Evolutionary conservation across 2,888 invertebrate genomes (phyloP), one percentile per base, ranked within the genome.

Genomic region (Tinea trinotella): DNA sequence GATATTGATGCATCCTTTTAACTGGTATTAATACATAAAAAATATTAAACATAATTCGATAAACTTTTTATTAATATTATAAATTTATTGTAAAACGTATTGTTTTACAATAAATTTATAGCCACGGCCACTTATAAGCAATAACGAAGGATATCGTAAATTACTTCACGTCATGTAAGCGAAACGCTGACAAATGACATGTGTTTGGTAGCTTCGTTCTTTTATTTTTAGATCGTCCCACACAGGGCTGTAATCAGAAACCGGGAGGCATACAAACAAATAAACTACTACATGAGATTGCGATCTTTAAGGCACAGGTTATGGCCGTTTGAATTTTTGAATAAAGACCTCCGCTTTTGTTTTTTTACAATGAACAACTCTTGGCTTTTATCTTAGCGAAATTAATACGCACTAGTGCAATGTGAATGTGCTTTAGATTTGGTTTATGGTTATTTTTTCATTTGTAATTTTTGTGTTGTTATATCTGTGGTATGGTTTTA

Each of bases 161-260:
- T 74, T 72, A 70, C 71, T 67, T 61, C 64, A 66, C 64, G 68
- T 74, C 76, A 68, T 71, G 70, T 67, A 66, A 73, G 68, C 69
- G 69, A 72, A 75, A 71, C 70, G 71, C 71, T 77, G 78, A 80
- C 80, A 79, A 79, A 79, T 77, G 75, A 77, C 77, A 79, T 76
- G 70, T 76, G 76, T 71, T 74, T 62, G 64, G 66, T 63, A 67
- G 63, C 62, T 60, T 20, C 59, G 63, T 57, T 61, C 58, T 69
- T 73, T 71, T 77, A 76, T 76, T 78, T 78, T 75, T 68, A 65
- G 70, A 62, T 59, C 64, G 64, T 64, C 69, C 70, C 70, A 66
- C 67, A 66, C 68, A 63, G 62, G 61, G 57, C 59, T 7, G 70
- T 65, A 71, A 72, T 69, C 69, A 67, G 64, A 71, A 64, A 65